These are phyloP conservation scores for Naja naja DNA, from an alignment of 2,113 vertebrate species.

Conservation along the genomic window DNA sequence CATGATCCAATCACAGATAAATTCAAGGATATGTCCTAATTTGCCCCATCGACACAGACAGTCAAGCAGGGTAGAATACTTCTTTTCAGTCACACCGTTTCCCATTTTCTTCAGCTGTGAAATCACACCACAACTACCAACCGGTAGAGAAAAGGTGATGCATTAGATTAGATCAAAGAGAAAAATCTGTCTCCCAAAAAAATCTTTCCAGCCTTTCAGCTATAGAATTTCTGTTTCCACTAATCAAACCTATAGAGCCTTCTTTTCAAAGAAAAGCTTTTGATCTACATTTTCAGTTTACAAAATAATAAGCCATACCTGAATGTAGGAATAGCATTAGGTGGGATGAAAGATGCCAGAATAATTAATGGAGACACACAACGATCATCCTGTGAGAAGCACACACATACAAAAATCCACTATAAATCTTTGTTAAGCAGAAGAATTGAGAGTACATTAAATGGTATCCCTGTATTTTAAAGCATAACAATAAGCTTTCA, in stretches of 20 bases:
- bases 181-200: neutral
- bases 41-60: conserved; percentile 92
- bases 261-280: neutral
- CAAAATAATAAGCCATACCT: conserved; percentile 71
- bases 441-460: neutral
- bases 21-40: conserved; percentile 77
- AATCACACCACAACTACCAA: conserved; percentile 82
- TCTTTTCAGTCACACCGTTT: conserved; percentile 58
- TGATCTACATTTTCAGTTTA: neutral
- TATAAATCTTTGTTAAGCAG: neutral
- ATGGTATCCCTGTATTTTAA: neutral
- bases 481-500: neutral
- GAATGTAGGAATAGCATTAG: conserved; percentile 80
- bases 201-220: neutral
- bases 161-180: neutral
- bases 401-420: neutral
- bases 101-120: conserved; percentile 80
- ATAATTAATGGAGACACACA: conserved; percentile 79
- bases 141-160: neutral
- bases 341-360: conserved; percentile 87
- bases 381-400: conserved; percentile 78
- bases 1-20: conserved; percentile 82
- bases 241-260: neutral
- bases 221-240: neutral
- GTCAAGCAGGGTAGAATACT: conserved; percentile 80